Conservation (phyloP, 2,888 invertebrate species). For the Polydrusus cervinus region DNA sequence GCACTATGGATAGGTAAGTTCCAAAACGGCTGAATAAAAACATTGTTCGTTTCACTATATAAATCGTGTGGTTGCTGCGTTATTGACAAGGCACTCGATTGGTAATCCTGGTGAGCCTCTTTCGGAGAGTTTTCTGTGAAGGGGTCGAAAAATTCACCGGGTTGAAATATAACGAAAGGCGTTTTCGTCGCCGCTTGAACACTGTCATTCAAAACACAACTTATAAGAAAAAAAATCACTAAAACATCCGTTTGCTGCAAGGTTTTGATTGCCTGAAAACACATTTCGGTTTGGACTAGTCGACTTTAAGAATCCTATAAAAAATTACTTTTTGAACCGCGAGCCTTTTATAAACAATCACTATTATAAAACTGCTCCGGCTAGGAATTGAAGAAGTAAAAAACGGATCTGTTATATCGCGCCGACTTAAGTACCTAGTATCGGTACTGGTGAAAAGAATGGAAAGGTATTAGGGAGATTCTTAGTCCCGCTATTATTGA, state of each 20-base stretch:
- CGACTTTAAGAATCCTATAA: background rate
- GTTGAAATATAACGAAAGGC: conserved; percentile 34
- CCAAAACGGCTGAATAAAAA: conserved; percentile 16
- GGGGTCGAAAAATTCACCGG: conserved; percentile 45
- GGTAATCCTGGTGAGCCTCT: too few relatives aligned
- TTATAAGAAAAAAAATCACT: conserved; percentile 20
- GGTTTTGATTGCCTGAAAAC: too few relatives aligned
- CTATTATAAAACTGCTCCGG: conserved; percentile 31
- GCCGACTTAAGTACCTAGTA: conserved; percentile 45
- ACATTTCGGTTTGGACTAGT: too few relatives aligned
- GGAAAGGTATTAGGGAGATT: conserved; percentile 31
- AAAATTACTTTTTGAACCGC: background rate
- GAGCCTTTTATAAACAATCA: conserved; percentile 24
- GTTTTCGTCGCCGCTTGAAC: background rate
- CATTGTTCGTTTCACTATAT: conserved; percentile 6
- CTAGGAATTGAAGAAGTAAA: conserved; percentile 32
- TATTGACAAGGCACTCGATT: conserved; percentile 18
- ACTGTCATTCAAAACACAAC: conserved; percentile 4
- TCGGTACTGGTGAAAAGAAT: conserved; percentile 28
- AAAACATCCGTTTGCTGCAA: background rate
- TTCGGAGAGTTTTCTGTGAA: conserved; percentile 29
- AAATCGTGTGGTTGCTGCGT: conserved; percentile 4
- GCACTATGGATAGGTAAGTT: background rate
- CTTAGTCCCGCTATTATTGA: background rate
- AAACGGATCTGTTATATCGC: conserved; percentile 32